Conservation (phyloP, 2,113 vertebrate species). For the Anguilla rostrata region DNA sequence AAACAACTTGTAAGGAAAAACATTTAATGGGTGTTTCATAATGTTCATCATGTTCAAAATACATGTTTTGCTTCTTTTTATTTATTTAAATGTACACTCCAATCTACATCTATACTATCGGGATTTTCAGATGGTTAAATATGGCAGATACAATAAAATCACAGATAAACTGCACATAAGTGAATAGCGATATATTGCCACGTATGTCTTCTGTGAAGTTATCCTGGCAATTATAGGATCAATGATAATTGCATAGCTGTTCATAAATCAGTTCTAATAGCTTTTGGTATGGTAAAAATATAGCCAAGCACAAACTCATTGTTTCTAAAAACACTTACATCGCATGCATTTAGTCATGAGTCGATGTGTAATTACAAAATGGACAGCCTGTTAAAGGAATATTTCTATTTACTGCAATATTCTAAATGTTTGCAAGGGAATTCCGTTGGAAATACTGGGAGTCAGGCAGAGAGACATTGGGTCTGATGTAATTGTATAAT, state of each 20-base stretch:
- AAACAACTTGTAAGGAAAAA: neutral
- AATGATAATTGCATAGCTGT: neutral
- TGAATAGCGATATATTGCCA: too few species aligned
- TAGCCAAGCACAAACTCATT: neutral
- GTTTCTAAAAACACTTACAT: too few species aligned
- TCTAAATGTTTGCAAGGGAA: too few species aligned
- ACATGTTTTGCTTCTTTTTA: neutral
- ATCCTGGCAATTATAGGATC: neutral
- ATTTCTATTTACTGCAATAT: too few species aligned
- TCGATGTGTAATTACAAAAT: too few species aligned
- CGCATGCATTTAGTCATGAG: too few species aligned
- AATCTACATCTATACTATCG: neutral
- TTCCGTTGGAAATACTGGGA: too few species aligned
- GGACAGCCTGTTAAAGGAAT: too few species aligned
- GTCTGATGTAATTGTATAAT: too few species aligned
- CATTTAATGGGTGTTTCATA: neutral
- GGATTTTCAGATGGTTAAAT: constrained; percentile 1
- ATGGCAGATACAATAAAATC: neutral
- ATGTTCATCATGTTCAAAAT: neutral
- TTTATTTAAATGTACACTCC: neutral
- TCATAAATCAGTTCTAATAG: constrained; percentile 19
- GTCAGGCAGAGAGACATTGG: too few species aligned
- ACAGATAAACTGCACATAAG: neutral
- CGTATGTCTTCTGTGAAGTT: neutral
- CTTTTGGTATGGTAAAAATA: neutral